Percentiles rank a stretch among this genome's conserved stretches.
These are phyloP conservation scores for Miichthys miiuy DNA, from an alignment of 2,797 vertebrate species.

Conservation along the genomic window DNA sequence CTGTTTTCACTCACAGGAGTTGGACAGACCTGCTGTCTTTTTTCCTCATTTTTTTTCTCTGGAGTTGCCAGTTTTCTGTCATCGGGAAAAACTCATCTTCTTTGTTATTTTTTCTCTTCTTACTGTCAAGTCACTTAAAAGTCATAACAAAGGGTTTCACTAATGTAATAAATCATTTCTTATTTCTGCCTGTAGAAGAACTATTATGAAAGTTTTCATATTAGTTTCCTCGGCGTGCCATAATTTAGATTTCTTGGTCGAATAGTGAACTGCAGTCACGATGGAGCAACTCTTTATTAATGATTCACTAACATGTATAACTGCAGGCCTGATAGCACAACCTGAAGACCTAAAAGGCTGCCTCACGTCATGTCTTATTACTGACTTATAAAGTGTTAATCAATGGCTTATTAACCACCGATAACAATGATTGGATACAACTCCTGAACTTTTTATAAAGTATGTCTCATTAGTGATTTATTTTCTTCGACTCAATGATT, in stretches of 20 bases:
- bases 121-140: constrained; percentile 3
- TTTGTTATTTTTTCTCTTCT: neutral
- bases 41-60: neutral
- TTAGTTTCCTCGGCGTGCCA: neutral
- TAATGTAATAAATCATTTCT: neutral
- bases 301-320: neutral
- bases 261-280: neutral
- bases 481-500: constrained; percentile 33
- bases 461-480: constrained; percentile 10
- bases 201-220: neutral
- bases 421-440: neutral
- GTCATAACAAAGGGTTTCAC: neutral
- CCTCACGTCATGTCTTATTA: neutral
- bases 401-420: neutral
- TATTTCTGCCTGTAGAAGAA: no score
- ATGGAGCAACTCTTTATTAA: neutral
- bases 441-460: neutral
- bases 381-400: constrained; percentile 1
- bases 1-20: constrained; percentile 35
- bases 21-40: constrained; percentile 8
- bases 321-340: constrained; percentile 1
- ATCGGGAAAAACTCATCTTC: neutral
- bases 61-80: neutral
- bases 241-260: neutral
- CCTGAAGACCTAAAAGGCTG: neutral